Conservation (phyloP, 53 echinoderm and acorn worm species). For the Astropecten irregularis region DNA sequence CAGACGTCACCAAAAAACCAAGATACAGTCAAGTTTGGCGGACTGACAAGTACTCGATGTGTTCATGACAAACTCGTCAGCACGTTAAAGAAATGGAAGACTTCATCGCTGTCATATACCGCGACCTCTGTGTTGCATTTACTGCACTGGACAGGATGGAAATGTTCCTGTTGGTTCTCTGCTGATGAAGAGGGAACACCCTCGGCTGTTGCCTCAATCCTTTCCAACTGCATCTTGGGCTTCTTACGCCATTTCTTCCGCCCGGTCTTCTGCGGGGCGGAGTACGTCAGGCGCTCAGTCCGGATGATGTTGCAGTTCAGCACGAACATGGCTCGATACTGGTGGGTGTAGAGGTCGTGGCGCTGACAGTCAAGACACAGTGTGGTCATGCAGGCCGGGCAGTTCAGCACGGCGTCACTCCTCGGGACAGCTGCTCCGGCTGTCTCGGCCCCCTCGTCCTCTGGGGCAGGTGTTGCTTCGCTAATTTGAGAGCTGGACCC, state of each 20-base stretch:
- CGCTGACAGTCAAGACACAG: conserved; percentile 96
- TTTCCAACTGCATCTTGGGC: conserved; percentile 22
- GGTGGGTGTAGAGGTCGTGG: conserved; percentile 91
- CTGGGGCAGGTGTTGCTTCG: background rate
- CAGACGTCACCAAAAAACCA: too few species aligned
- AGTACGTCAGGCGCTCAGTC: conserved; percentile 73
- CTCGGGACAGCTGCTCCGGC: conserved; percentile 17
- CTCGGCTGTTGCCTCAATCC: conserved; percentile 8
- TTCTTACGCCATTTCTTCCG: conserved; percentile 63
- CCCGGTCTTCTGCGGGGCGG: conserved; percentile 61
- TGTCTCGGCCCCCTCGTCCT: background rate
- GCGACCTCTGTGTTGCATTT: conserved; percentile 96
- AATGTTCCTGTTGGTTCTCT: conserved; percentile 64
- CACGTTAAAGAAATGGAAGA: conserved; percentile 97
- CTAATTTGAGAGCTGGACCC: background rate
- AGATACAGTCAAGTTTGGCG: too few species aligned
- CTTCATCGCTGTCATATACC: conserved; percentile 85
- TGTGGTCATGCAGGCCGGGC: conserved; percentile 95
- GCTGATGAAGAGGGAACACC: background rate
- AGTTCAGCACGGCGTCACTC: conserved; percentile 94
- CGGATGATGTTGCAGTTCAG: conserved; percentile 87
- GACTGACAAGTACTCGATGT: too few species aligned
- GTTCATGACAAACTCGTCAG: conserved; percentile 79
- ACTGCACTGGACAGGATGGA: conserved; percentile 85
- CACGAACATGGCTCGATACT: conserved; percentile 95